phyloP scores from a whole-genome alignment of 2,888 invertebrate species.

The Altica lythri region DNA sequence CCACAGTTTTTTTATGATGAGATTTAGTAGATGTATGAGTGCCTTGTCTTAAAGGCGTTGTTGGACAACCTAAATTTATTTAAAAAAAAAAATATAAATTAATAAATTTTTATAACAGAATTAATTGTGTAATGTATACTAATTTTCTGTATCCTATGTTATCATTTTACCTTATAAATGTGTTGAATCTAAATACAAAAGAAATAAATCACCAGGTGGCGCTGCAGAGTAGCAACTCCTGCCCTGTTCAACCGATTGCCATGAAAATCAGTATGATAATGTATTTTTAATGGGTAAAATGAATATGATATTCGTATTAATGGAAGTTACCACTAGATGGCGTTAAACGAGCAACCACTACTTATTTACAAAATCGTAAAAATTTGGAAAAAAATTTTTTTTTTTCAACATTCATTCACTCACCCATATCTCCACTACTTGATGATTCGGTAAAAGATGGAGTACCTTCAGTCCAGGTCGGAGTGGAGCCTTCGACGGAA shows the following conservation, averaged over 20 bases:
- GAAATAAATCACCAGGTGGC: not conserved
- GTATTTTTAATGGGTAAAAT: too few species aligned
- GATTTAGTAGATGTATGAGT: slow-evolving; percentile 59
- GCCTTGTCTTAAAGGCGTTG: slow-evolving; percentile 61
- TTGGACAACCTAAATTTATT: slow-evolving; percentile 68
- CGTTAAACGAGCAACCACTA: too few species aligned
- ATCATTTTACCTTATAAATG: not conserved
- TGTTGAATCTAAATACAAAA: not conserved
- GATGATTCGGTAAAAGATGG: slow-evolving; percentile 97
- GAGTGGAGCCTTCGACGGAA: slow-evolving; percentile 87
- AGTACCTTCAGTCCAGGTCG: slow-evolving; percentile 98
- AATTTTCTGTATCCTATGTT: too few species aligned
- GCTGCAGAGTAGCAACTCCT: too few species aligned
- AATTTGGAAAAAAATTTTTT: too few species aligned
- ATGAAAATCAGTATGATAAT: too few species aligned
- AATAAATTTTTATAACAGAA: not conserved
- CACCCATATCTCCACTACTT: slow-evolving; percentile 87
- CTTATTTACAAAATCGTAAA: too few species aligned
- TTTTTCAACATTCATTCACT: slow-evolving; percentile 53
- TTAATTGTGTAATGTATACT: not conserved
- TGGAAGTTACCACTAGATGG: too few species aligned
- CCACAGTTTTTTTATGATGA: slow-evolving; percentile 65
- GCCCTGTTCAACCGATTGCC: too few species aligned
- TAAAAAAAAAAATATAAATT: too few species aligned
- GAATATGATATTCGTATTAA: too few species aligned